Evolutionary conservation across 2,888 invertebrate species (phyloP), one percentile per base, ranked within the genome.

Genomic region (Sminthurides aquaticus): DNA sequence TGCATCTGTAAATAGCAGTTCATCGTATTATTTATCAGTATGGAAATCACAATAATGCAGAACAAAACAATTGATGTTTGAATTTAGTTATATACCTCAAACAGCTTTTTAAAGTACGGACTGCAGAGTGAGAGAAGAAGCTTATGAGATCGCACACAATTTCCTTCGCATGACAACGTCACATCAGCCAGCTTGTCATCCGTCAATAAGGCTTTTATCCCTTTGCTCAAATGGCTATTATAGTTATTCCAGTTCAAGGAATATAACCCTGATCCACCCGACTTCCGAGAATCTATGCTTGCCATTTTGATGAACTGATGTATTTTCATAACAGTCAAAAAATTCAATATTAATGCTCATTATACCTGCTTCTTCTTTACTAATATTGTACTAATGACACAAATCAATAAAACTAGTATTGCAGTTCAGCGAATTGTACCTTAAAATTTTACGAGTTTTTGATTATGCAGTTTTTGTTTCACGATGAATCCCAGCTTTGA

Each of bases 81-180:
- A 18, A 11, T n/a, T n/a, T n/a, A n/a, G n/a, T n/a, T n/a, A n/a
- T n/a, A n/a, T 55, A 74, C 74, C 69, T 68, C 57, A 64, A 74
- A 74, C 56, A 71, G 62, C n/a, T 69, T 56, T 52, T 71, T 74
- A 29, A 74, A 72, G 60, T 69, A 71, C 1, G 72, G 74, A 62
- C 72, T 72, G 34, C 71, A 70, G 1, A 72, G 43, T 1, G 68
- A 64, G 20, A 74, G 43, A 0, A 69, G 52, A 1, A 72, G 11
- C 62, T 69, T 70, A 27, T 74, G 72, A 5, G 69, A 68, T 27
- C 66, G 49, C 57, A 72, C 62, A 20, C 60, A 70, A 24, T 69
- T 60, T 5, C 74, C 74, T 25, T 70, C 71, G 25, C 71, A 67
- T 0, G 68, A 70, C 25, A 74, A 27, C 0, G 69, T 72, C 15